Conservation (phyloP, 2,113 vertebrate species). For the Epinephelus cyanopodus region DNA sequence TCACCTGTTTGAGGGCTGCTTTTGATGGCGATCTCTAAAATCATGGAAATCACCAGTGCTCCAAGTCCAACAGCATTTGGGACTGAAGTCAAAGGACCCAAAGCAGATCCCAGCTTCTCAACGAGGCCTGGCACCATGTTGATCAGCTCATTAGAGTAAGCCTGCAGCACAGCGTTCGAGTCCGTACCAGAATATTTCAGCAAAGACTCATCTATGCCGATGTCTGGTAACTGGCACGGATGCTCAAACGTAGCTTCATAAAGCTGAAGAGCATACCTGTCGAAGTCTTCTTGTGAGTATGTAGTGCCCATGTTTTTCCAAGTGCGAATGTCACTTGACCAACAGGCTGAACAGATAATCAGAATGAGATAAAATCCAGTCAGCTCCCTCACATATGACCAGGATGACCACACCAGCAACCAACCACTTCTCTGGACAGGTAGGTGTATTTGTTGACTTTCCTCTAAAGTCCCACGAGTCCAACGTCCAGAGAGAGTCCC, state of each 20-base stretch:
- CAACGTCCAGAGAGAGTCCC: neutral
- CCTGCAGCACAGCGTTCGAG: neutral
- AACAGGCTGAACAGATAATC: neutral
- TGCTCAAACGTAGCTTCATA: fast-evolving
- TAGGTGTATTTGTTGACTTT: neutral
- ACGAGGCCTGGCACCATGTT: neutral
- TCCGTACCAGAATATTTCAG: neutral
- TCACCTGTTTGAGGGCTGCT: fast-evolving
- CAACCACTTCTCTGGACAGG: neutral
- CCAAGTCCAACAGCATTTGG: constrained; percentile 35
- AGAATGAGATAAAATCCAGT: neutral
- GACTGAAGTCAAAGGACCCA: fast-evolving
- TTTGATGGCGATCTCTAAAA: neutral
- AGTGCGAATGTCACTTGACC: neutral
- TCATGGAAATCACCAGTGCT: constrained; percentile 20
- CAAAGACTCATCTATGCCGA: constrained; percentile 11
- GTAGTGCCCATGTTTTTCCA: neutral
- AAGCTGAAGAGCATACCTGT: fast-evolving
- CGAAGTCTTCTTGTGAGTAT: fast-evolving
- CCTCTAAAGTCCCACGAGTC: neutral
- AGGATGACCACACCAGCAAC: neutral
- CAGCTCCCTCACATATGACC: no score
- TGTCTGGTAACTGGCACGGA: neutral
- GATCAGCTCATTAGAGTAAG: neutral
- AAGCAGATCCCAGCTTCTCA: fast-evolving